Evolutionary conservation across 2,888 invertebrate genomes (phyloP).

Genomic region (Acanthococcus lagerstroemiae): DNA sequence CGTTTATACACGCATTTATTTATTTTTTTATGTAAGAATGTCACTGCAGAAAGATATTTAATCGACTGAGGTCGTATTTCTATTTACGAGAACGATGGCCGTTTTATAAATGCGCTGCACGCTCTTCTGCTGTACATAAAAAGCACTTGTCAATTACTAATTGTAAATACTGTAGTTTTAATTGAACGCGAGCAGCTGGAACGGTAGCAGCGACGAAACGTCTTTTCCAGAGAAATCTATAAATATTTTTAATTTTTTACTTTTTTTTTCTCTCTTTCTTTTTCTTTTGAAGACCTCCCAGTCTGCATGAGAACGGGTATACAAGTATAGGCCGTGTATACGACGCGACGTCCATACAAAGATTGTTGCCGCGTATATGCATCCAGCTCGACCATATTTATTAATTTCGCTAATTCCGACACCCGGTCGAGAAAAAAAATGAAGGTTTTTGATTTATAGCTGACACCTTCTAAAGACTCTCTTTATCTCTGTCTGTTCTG

Average conservation of each 20-base stretch:
- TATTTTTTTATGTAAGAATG: background rate
- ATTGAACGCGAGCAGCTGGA: slow-evolving; percentile 8
- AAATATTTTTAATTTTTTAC: slow-evolving; percentile 12
- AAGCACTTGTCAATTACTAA: slow-evolving; percentile 26
- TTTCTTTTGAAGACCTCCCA: background rate
- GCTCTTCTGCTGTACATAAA: slow-evolving; percentile 12
- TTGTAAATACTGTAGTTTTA: slow-evolving; percentile 21
- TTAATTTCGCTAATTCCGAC: background rate
- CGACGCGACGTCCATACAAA: background rate
- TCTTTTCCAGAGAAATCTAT: slow-evolving; percentile 20
- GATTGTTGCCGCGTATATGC: background rate
- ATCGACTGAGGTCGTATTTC: slow-evolving; percentile 7
- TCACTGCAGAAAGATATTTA: background rate
- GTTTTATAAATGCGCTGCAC: slow-evolving; percentile 3
- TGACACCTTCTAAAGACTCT: too few relatives aligned
- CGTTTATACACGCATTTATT: background rate
- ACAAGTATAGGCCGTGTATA: background rate
- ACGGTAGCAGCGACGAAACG: background rate
- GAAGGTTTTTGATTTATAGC: background rate
- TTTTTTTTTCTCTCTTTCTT: background rate
- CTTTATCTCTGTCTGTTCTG: too few relatives aligned
- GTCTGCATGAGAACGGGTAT: background rate
- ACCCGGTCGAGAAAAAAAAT: background rate
- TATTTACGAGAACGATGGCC: background rate
- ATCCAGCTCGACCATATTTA: background rate